Evolutionary conservation across 2,797 vertebrate genomes (phyloP).

Genomic region (Enteromius fasciolatus): DNA sequence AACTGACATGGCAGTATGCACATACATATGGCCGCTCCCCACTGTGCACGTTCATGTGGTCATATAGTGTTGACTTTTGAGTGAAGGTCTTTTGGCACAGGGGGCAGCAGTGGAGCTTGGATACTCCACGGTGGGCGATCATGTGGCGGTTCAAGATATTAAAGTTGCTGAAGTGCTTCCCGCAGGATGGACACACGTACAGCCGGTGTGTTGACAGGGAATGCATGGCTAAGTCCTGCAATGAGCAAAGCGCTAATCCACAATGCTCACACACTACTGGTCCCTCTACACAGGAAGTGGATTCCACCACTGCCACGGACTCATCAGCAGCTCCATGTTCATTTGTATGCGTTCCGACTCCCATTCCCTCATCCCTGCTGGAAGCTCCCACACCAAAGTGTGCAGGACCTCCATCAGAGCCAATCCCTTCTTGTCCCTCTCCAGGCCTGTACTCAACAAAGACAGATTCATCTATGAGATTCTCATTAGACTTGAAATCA

Average conservation of each 20-base stretch:
- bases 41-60: constrained; percentile 97
- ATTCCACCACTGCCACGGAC: constrained; percentile 81
- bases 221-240: constrained; percentile 87
- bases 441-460: constrained; percentile 74
- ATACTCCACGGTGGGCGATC: constrained; percentile 85
- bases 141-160: constrained; percentile 93
- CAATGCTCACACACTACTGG: constrained; percentile 88
- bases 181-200: constrained; percentile 91
- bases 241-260: constrained; percentile 85
- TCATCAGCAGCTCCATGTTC: constrained; percentile 73
- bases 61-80: constrained; percentile 92
- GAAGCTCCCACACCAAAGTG: constrained; percentile 69
- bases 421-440: constrained; percentile 63
- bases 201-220: constrained; percentile 87
- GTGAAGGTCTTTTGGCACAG: constrained; percentile 95
- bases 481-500: constrained; percentile 77
- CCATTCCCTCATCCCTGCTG: constrained; percentile 65
- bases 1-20: constrained; percentile 91
- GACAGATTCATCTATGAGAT: constrained; percentile 72
- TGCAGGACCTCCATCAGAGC: constrained; percentile 57
- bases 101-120: constrained; percentile 89
- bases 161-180: constrained; percentile 93
- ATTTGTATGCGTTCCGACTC: constrained; percentile 57
- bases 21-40: constrained; percentile 90
- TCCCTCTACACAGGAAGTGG: constrained; percentile 76